Percentiles rank a stretch among this genome's conserved stretches.
These are phyloP conservation scores for Embidobia sp. DNA, from an alignment of 2,888 invertebrate species.

Conservation along the genomic window DNA sequence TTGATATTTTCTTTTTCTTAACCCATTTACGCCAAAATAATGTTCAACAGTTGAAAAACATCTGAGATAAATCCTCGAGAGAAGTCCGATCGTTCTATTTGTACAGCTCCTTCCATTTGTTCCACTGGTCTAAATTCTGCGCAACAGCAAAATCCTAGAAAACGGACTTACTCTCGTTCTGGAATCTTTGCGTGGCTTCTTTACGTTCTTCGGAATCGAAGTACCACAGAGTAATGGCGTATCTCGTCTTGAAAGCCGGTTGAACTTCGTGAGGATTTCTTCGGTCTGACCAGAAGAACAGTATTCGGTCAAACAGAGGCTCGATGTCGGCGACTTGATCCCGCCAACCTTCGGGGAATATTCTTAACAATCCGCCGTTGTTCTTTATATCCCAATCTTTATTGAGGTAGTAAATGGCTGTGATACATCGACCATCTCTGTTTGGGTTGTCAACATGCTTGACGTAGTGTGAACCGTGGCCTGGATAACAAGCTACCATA, in stretches of 20 bases:
- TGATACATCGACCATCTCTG: slow-evolving; percentile 97
- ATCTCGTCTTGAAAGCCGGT: slow-evolving; percentile 93
- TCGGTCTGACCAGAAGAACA: slow-evolving; percentile 99
- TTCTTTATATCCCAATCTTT: slow-evolving; percentile 92
- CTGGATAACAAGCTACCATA: slow-evolving; percentile 99
- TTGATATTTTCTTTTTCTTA: too few species aligned
- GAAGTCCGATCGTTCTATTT: too few species aligned
- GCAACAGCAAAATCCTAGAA: slow-evolving; percentile 35
- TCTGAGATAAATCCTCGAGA: too few species aligned
- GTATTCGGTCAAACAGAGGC: slow-evolving; percentile 94
- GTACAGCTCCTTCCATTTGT: too few species aligned
- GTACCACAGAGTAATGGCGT: slow-evolving; percentile 96
- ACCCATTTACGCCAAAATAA: too few species aligned
- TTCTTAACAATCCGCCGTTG: slow-evolving; percentile 92
- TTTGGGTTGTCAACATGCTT: slow-evolving; percentile 99
- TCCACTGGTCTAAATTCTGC: too few species aligned
- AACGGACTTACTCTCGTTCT: slow-evolving; percentile 82
- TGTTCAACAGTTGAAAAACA: too few species aligned
- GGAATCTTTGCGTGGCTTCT: slow-evolving; percentile 86
- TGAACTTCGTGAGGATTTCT: slow-evolving; percentile 99
- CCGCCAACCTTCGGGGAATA: slow-evolving; percentile 93
- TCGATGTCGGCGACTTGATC: slow-evolving; percentile 94
- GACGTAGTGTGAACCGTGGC: slow-evolving; percentile 95
- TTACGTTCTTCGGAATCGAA: slow-evolving; percentile 92
- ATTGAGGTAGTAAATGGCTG: slow-evolving; percentile 98